Conservation (phyloP, 1,140 invertebrate species). For the Meloidogyne exigua region DNA sequence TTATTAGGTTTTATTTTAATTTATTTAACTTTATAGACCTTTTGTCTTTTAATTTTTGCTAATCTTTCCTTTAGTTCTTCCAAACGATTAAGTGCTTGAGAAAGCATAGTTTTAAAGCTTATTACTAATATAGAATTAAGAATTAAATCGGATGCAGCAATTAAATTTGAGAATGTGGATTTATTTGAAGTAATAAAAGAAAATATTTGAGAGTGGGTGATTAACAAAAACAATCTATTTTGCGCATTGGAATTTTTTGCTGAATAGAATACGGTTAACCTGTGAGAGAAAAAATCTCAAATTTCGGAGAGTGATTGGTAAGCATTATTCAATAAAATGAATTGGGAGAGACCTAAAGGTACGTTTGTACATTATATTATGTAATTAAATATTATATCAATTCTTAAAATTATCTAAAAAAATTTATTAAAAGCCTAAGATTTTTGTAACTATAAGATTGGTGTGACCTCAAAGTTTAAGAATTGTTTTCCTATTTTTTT, state of each 20-base stretch:
- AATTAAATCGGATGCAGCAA: background rate
- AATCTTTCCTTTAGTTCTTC: constrained; percentile 45
- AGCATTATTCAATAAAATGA: background rate
- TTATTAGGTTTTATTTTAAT: too few species aligned
- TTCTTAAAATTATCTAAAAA: background rate
- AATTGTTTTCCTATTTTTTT: too few species aligned
- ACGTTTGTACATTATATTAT: too few species aligned
- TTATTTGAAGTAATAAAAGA: too few species aligned
- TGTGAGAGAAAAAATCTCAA: background rate
- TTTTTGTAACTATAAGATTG: too few species aligned
- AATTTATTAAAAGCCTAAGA: background rate
- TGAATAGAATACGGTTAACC: background rate
- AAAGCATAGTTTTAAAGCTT: background rate
- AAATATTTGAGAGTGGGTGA: background rate
- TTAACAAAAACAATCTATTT: background rate
- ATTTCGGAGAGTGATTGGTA: constrained; percentile 7
- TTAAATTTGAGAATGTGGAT: background rate
- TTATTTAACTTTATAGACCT: background rate
- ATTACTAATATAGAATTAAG: background rate
- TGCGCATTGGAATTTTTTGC: background rate
- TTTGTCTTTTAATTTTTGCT: constrained; percentile 26
- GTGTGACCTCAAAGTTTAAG: too few species aligned
- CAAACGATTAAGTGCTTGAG: constrained; percentile 15
- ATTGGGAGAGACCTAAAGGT: background rate
- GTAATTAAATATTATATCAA: background rate